Percentiles rank a stretch among this genome's conserved stretches.
phyloP scores from a whole-genome alignment of 2,113 vertebrate genomes.

The Lipotes vexillifer region DNA sequence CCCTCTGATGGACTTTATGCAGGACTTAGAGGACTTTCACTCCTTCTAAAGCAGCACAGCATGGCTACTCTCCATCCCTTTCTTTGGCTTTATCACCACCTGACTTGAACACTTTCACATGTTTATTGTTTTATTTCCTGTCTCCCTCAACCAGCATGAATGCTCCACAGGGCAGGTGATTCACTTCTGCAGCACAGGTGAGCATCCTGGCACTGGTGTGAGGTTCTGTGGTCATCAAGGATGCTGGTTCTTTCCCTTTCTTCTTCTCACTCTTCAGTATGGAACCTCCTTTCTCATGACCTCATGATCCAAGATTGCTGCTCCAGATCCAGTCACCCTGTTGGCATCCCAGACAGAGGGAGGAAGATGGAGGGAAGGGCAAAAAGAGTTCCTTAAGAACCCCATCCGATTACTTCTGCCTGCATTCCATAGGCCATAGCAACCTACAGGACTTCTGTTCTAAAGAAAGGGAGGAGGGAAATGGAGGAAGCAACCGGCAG shows the following conservation, averaged over 20 bases:
- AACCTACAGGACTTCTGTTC: not conserved
- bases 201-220: not conserved
- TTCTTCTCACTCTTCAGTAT: not conserved
- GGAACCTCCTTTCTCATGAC: not conserved
- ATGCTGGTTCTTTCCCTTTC: not conserved
- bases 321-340: not conserved
- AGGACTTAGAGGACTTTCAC: not conserved
- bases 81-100: not conserved
- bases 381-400: not conserved
- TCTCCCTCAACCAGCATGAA: not conserved
- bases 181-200: not conserved
- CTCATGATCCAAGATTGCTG: not conserved
- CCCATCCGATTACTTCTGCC: not conserved
- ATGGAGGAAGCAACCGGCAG: too few relatives aligned
- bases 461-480: not conserved
- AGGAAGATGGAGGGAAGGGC: not conserved
- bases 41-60: not conserved
- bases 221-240: not conserved
- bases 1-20: fast-evolving
- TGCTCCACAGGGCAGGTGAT: too few relatives aligned
- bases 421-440: not conserved
- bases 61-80: not conserved
- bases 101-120: not conserved
- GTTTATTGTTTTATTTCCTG: not conserved
- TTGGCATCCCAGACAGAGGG: not conserved